Evolutionary conservation across 2,888 invertebrate species (phyloP).

Genomic region (Metellina segmentata): DNA sequence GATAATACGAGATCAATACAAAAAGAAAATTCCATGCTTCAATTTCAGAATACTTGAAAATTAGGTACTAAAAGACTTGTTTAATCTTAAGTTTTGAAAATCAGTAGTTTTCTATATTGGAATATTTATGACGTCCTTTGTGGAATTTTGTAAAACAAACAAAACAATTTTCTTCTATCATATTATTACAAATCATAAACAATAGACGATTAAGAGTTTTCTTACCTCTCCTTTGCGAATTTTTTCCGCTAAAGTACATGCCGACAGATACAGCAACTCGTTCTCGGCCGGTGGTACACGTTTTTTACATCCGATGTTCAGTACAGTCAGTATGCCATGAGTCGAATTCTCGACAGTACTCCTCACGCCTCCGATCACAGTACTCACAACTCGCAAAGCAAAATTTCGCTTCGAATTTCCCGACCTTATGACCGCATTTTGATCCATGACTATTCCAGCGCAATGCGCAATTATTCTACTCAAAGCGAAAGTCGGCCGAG

Average conservation of each 20-base stretch:
- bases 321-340: constrained; percentile 51
- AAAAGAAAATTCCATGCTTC: too few relatives aligned
- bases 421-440: constrained; percentile 20
- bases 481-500: not conserved
- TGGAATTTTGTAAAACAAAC: too few relatives aligned
- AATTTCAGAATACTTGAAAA: too few relatives aligned
- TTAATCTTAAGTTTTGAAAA: too few relatives aligned
- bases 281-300: constrained; percentile 80
- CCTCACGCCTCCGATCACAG: constrained; percentile 26
- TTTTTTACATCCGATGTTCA: constrained; percentile 65
- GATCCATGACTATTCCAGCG: not conserved
- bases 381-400: constrained; percentile 21
- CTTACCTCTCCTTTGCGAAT: constrained; percentile 81
- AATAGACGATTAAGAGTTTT: not conserved
- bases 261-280: constrained; percentile 80
- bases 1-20: too few relatives aligned
- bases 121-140: too few relatives aligned
- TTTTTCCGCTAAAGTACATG: constrained; percentile 79
- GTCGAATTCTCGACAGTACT: constrained; percentile 60
- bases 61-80: too few relatives aligned
- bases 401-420: constrained; percentile 7
- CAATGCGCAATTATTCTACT: not conserved
- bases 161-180: not conserved
- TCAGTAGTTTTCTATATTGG: too few relatives aligned
- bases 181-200: not conserved